A percentile compares a stretch with the other conserved stretches of the same genome.
phyloP scores from a whole-genome alignment of 2,113 vertebrate genomes.

The Cheilinus undulatus region DNA sequence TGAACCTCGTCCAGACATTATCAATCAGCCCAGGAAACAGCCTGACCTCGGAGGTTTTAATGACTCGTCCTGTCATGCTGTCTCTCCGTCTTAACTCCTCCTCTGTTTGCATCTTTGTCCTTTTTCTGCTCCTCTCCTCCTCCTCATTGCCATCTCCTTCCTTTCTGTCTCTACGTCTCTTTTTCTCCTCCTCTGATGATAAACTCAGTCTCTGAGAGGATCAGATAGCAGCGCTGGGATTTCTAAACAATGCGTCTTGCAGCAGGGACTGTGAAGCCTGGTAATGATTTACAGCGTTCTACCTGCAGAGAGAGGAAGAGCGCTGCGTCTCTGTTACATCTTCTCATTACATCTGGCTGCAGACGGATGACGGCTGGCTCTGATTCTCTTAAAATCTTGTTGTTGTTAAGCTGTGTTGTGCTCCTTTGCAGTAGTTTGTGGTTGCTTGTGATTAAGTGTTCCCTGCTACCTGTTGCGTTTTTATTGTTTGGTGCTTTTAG shows the following conservation, averaged over 20 bases:
- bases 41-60: conserved; percentile 68
- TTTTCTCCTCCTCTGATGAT: conserved; percentile 51
- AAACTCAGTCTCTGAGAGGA: conserved; percentile 64
- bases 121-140: conserved; percentile 34
- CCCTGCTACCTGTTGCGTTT: conserved; percentile 48
- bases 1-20: conserved; percentile 74
- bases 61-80: conserved; percentile 58
- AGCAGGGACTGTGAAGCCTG: conserved; percentile 59
- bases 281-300: conserved; percentile 74
- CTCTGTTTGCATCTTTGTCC: conserved; percentile 31
- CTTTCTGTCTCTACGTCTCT: conserved; percentile 20
- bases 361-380: conserved; percentile 56
- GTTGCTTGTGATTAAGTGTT: conserved; percentile 46
- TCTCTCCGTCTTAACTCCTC: conserved; percentile 50
- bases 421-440: conserved; percentile 58
- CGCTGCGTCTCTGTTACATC: conserved; percentile 67
- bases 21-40: conserved; percentile 78
- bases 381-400: conserved; percentile 52
- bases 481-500: conserved; percentile 50
- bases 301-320: conserved; percentile 63
- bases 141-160: conserved; percentile 13
- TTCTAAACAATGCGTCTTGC: conserved; percentile 74
- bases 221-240: conserved; percentile 63
- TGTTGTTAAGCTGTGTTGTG: conserved; percentile 36
- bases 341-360: conserved; percentile 61